Percentiles rank a stretch among this genome's conserved stretches.
These are phyloP conservation scores for Sycobia sp. DNA, from an alignment of 1,140 invertebrate species.

Conservation along the genomic window DNA sequence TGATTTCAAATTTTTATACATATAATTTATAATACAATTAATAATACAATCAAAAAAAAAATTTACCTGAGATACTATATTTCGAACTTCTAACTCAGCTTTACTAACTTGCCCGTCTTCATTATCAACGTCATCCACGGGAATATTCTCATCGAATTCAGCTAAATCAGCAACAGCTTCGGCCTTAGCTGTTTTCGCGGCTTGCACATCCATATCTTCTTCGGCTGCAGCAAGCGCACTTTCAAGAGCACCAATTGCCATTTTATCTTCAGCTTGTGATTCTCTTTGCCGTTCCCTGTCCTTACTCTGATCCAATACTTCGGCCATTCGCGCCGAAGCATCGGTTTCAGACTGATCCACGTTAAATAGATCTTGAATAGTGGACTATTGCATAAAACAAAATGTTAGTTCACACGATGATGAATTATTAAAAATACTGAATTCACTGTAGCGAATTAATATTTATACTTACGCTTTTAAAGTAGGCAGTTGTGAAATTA, in stretches of 20 bases:
- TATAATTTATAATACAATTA: too few species aligned
- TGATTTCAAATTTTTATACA: too few species aligned
- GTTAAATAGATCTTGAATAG: conserved; percentile 91
- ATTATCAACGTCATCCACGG: conserved; percentile 76
- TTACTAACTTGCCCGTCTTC: conserved; percentile 73
- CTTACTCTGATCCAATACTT: conserved; percentile 64
- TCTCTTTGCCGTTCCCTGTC: conserved; percentile 57
- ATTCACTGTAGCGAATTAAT: conserved; percentile 22
- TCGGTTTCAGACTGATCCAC: conserved; percentile 72
- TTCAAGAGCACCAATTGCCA: conserved; percentile 74
- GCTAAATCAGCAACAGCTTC: conserved; percentile 93
- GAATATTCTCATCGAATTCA: conserved; percentile 96
- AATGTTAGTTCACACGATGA: not conserved
- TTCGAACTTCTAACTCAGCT: conserved; percentile 82
- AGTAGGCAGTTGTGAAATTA: conserved; percentile 97
- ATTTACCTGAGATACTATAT: conserved; percentile 80
- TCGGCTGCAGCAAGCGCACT: conserved; percentile 87
- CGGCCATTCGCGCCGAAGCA: conserved; percentile 68
- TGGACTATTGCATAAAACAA: conserved; percentile 67
- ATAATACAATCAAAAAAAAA: too few species aligned
- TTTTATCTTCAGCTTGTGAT: conserved; percentile 62
- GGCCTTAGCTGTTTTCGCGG: conserved; percentile 86
- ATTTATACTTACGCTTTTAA: conserved; percentile 82
- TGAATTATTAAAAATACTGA: conserved; percentile 1
- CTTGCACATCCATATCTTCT: conserved; percentile 92